Base-by-base conservation (phyloP, 1,140 invertebrate genomes). In the Drosophila nasuta region DNA sequence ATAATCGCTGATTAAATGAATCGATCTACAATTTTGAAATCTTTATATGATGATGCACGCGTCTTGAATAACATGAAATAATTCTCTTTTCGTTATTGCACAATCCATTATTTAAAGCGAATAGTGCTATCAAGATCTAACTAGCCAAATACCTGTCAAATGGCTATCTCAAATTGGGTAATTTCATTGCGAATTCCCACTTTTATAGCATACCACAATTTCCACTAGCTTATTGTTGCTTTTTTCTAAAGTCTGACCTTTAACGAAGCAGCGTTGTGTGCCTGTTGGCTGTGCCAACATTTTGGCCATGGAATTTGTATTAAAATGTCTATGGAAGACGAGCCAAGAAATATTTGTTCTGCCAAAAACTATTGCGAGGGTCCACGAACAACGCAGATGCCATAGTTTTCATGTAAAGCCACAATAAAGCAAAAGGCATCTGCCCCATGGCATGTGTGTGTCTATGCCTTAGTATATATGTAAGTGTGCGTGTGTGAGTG, bases 251-350 rank as follows among this genome's bases (percentile, higher is more conserved):
- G 35, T 35, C 15, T 60, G 41, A n/a, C 51, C 51, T 64, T 13
- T 5, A 64, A 43, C 35, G 2, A 13, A 4, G 45, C 7, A 68
- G 15, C 33, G 65, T 51, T 60, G 7, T 63, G 46, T 63, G 35
- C 30, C 3, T 38, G 11, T 30, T 11, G 49, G 48, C 43, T 15
- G 7, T 41, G 59, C 54, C 51, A 35, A 49, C 67, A 75, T 75
- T 63, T 77, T 57, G 63, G 45, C 58, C 57, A 68, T 63, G 77
- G 74, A 76, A 79, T 79, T 72, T 35, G 58, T 79, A 79, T 76
- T 79, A 77, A 79, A 77, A 79, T 77, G 63, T 79, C 74, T 66
- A 54, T 56, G 30, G 15, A 13, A 60, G 59, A 68, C 51, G 56
- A 54, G 56, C 75, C 51, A 68, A 67, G 30, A 73, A 72, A 79